A percentile compares a stretch with the other conserved stretches of the same genome.
phyloP scores from a whole-genome alignment of 2,113 vertebrate species.

The Henicopernis longicauda region DNA sequence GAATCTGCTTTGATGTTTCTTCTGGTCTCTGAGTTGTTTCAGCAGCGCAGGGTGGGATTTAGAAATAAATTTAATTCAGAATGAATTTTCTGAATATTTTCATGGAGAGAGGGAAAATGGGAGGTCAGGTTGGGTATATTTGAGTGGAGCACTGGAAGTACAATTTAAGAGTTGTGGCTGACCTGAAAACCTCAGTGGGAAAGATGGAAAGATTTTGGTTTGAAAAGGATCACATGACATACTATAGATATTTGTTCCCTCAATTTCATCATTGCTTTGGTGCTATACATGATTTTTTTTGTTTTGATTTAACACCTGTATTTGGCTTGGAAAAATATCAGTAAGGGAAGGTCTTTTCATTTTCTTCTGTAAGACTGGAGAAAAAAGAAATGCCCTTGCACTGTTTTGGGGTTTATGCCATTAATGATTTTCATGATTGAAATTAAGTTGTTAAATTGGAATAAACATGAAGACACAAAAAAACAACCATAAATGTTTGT shows the following conservation, averaged over 20 bases:
- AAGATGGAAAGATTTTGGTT: slow-evolving; percentile 40
- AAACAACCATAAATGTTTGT: not conserved
- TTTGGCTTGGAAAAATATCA: slow-evolving; percentile 7
- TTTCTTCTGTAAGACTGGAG: not conserved
- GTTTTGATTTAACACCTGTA: not conserved
- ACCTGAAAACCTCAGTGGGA: not conserved
- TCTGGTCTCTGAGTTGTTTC: not conserved
- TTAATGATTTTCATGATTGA: not conserved
- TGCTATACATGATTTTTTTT: not conserved
- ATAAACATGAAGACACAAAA: not conserved
- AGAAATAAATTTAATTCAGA: not conserved
- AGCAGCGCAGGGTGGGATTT: not conserved
- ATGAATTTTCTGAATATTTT: not conserved
- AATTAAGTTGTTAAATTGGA: not conserved
- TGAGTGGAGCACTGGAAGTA: not conserved
- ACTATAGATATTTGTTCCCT: slow-evolving; percentile 32
- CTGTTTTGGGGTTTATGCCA: not conserved
- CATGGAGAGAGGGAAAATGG: not conserved
- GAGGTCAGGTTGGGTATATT: not conserved
- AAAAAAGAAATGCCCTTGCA: not conserved
- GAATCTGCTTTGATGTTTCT: not conserved
- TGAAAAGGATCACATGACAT: slow-evolving; percentile 43
- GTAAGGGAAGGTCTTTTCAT: not conserved
- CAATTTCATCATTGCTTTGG: not conserved
- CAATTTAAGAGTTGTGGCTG: not conserved